Conservation (phyloP, 2,888 invertebrate species). For the Anticlea derivata region DNA sequence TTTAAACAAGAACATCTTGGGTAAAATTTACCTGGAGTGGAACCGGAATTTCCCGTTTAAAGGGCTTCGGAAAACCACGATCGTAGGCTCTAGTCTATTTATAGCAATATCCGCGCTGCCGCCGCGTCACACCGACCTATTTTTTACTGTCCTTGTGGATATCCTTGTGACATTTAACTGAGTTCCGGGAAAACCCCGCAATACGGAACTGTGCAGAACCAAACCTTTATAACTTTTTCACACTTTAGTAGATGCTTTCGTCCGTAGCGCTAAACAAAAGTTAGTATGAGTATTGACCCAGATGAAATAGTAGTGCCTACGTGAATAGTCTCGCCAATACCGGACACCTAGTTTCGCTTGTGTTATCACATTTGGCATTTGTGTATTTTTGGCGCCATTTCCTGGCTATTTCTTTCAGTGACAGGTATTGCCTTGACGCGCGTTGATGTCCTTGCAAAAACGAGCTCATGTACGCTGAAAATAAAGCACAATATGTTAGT, state of each 20-base stretch:
- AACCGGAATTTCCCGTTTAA: neutral
- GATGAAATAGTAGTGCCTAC: neutral
- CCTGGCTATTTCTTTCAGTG: no score
- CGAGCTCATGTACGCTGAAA: no score
- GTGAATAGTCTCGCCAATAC: neutral
- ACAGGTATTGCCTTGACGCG: no score
- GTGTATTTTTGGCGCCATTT: no score
- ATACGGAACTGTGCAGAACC: slow-evolving; percentile 35
- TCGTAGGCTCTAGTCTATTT: slow-evolving; percentile 1
- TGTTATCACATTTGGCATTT: no score
- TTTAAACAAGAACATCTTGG: no score
- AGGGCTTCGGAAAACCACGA: slow-evolving; percentile 15
- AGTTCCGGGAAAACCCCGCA: slow-evolving; percentile 28
- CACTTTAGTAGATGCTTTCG: slow-evolving; percentile 33
- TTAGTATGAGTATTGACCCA: neutral
- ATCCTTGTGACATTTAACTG: slow-evolving; percentile 22
- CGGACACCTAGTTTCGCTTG: no score
- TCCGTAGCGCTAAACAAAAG: slow-evolving; percentile 29
- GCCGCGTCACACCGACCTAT: slow-evolving; percentile 11
- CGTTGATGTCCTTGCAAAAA: no score
- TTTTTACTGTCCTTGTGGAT: slow-evolving; percentile 25
- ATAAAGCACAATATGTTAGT: neutral
- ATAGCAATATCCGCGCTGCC: neutral
- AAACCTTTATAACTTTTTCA: slow-evolving; percentile 27
- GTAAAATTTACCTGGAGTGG: no score